Evolutionary conservation across 1,140 invertebrate species (phyloP).

Genomic region (Chionoecetes opilio): DNA sequence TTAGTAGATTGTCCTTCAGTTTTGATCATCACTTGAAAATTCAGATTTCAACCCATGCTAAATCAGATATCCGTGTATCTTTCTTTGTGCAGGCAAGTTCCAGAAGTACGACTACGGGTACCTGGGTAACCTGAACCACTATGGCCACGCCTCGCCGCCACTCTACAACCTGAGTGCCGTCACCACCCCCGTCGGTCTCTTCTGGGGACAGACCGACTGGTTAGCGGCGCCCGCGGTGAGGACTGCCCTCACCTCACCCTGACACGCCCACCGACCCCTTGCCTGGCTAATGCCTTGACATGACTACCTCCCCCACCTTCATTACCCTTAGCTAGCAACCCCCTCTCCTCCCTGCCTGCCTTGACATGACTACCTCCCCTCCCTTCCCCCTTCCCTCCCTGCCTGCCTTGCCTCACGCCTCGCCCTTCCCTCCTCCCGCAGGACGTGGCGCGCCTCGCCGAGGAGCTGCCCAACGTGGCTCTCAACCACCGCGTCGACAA

Average conservation of each 20-base stretch:
- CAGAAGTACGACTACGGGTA: conserved; percentile 83
- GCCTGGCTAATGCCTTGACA: not conserved
- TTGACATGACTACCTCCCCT: not conserved
- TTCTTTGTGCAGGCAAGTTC: conserved; percentile 76
- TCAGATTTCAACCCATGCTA: too few species aligned
- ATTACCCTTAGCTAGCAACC: not conserved
- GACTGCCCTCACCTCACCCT: not conserved
- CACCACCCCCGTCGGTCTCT: conserved; percentile 86
- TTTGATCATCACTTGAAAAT: too few species aligned
- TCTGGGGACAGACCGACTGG: conserved; percentile 87
- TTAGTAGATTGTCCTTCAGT: too few species aligned
- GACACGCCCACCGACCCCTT: not conserved
- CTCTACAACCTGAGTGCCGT: conserved; percentile 86
- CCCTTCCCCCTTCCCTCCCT: not conserved
- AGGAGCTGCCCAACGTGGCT: conserved; percentile 77
- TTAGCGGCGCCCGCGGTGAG: conserved; percentile 83
- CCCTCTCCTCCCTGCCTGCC: not conserved
- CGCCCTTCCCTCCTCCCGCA: not conserved
- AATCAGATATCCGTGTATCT: too few species aligned
- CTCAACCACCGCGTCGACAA: conserved; percentile 74
- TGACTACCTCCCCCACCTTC: not conserved
- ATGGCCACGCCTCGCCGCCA: conserved; percentile 84
- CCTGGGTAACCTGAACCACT: conserved; percentile 83
- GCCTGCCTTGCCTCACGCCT: not conserved
- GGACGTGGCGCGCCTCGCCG: conserved; percentile 81